These are phyloP conservation scores for Anser cygnoides DNA, from an alignment of 2,113 vertebrate genomes.

Conservation along the genomic window DNA sequence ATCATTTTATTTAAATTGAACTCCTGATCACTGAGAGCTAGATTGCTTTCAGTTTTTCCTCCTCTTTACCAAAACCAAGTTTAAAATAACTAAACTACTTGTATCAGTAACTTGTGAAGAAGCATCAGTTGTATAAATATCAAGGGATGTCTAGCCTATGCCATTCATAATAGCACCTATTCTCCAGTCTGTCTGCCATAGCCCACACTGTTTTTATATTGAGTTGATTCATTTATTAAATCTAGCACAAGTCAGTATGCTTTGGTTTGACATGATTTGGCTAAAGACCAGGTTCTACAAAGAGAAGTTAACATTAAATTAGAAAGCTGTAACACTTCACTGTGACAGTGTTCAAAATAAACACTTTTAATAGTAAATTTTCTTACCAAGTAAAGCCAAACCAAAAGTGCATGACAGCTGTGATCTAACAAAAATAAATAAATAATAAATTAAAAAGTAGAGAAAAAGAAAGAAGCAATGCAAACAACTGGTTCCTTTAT, in stretches of 20 bases:
- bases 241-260: background rate
- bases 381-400: background rate
- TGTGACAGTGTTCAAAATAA: background rate
- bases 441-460: no score
- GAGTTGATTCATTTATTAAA: background rate
- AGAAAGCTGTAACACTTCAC: background rate
- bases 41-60: conserved; percentile 25
- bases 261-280: background rate
- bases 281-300: background rate
- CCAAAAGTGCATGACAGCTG: background rate
- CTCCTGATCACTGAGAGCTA: background rate
- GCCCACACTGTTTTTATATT: background rate
- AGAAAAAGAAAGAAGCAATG: background rate
- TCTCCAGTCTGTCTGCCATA: background rate
- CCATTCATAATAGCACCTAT: background rate
- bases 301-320: background rate
- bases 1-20: conserved; percentile 6
- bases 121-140: background rate
- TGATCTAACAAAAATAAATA: background rate
- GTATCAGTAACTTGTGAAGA: background rate
- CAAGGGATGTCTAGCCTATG: background rate
- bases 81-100: background rate
- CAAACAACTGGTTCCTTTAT: background rate
- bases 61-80: background rate
- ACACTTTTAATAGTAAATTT: background rate